Conservation (phyloP, 2,888 invertebrate species). For the Dryadula phaetusa region DNA sequence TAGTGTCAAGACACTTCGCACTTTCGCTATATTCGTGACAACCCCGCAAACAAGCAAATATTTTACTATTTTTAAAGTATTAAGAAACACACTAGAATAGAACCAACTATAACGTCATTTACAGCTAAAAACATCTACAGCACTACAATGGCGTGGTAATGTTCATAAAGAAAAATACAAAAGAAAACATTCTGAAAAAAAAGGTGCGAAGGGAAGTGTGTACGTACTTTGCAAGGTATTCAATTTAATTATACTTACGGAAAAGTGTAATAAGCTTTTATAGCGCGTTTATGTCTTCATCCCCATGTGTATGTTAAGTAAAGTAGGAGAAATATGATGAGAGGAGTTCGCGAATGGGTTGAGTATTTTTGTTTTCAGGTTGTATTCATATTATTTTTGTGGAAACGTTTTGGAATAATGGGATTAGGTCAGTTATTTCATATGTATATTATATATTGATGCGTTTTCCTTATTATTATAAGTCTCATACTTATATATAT, state of each 20-base stretch:
- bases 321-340: slow-evolving; percentile 22
- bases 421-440: no score
- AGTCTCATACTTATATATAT: no score
- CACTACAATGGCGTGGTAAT: not conserved
- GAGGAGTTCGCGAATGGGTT: slow-evolving; percentile 1
- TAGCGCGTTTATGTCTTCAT: slow-evolving; percentile 66
- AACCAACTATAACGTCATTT: not conserved
- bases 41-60: no score
- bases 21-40: no score
- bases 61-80: no score
- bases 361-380: slow-evolving; percentile 8
- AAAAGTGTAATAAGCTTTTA: slow-evolving; percentile 73
- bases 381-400: not conserved
- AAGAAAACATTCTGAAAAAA: slow-evolving; percentile 34
- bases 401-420: not conserved
- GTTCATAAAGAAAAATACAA: slow-evolving; percentile 26
- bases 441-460: no score
- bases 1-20: no score
- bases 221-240: slow-evolving; percentile 54
- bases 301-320: slow-evolving; percentile 20
- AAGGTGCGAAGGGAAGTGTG: slow-evolving; percentile 33
- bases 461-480: no score
- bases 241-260: slow-evolving; percentile 73
- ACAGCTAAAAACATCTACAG: not conserved
- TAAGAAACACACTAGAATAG: not conserved